Evolutionary conservation across 2,113 vertebrate genomes (phyloP), one percentile per base, ranked within the genome.

Genomic region (Neogobius melanostomus): DNA sequence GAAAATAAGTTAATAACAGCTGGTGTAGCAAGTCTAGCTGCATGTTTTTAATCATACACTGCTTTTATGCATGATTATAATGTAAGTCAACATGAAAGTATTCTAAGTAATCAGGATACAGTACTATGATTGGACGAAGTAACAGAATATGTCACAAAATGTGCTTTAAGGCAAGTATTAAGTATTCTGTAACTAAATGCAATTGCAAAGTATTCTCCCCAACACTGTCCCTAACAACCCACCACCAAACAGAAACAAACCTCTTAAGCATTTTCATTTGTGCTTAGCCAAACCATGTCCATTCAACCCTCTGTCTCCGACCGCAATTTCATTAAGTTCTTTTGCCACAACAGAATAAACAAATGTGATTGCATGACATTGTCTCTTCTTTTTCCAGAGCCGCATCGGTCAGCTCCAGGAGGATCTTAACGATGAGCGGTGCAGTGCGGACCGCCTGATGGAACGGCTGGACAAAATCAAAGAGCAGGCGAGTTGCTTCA

Each of bases 371-470:
- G 11, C 43, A 15, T 14, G 44, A 7, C 44, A 66, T 42, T 36
- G 28, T 36, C 21, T 17, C 1, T 43, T 69, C 16, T 66, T 36
- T 71, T 70, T 76, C 64, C 76, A 98, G 96, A 94, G 94, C 50
- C 95, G 95, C 45, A 76, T 96, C 64, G 84, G 89, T 73, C 94
- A 95, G 36, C 84, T 98, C 50, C 94, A 95, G 80, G 86, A 95
- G 59, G 95, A 96, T 70, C 92, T 98, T 49, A 92, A 91, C 53
- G 97, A 98, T 79, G 97, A 98, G 84, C 94, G 92, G 79, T 89
- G 81, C 84, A 95, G 93, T 65, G 93, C 94, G 0, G 96, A 98
- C 85, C 86, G 94, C 63, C 82, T 98, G 74, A 95, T 95, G 12
- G 95, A 97, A 56, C 92, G 95, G 80, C 91, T 98, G 66, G 85